These are phyloP conservation scores for Encarsia formosa DNA, from an alignment of 2,888 invertebrate species.

Conservation along the genomic window DNA sequence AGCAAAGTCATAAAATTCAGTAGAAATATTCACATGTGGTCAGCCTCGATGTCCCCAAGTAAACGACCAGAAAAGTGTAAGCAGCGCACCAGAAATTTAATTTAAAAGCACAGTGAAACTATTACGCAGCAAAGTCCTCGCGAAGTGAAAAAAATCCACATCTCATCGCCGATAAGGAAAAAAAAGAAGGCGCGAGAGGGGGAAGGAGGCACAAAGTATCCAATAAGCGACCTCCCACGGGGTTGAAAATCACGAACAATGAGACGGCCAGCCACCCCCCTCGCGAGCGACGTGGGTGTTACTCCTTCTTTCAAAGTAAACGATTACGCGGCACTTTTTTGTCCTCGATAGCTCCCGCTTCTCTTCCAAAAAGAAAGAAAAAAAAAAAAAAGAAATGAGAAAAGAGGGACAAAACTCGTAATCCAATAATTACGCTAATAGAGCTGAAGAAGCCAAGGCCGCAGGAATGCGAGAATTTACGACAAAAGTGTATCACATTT, in stretches of 20 bases:
- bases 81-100: too few relatives aligned
- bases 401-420: neutral
- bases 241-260: neutral
- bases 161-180: constrained; percentile 3
- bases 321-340: constrained; percentile 24
- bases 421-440: constrained; percentile 26
- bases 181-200: neutral
- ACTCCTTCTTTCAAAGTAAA: constrained; percentile 13
- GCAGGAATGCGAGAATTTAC: constrained; percentile 27
- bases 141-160: constrained; percentile 14
- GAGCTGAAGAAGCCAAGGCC: constrained; percentile 11
- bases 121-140: too few relatives aligned
- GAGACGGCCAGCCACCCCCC: neutral
- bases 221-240: neutral
- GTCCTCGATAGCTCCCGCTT: neutral
- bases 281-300: neutral
- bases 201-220: neutral
- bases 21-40: too few relatives aligned
- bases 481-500: constrained; percentile 28
- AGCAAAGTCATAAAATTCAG: too few relatives aligned
- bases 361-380: neutral
- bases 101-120: too few relatives aligned
- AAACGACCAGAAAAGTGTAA: too few relatives aligned
- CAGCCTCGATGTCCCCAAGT: too few relatives aligned
- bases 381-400: neutral